A percentile compares a stretch with the other conserved stretches of the same genome.
Conservation (phyloP, 2,113 vertebrate species). For the Daubentonia madagascariensis region DNA sequence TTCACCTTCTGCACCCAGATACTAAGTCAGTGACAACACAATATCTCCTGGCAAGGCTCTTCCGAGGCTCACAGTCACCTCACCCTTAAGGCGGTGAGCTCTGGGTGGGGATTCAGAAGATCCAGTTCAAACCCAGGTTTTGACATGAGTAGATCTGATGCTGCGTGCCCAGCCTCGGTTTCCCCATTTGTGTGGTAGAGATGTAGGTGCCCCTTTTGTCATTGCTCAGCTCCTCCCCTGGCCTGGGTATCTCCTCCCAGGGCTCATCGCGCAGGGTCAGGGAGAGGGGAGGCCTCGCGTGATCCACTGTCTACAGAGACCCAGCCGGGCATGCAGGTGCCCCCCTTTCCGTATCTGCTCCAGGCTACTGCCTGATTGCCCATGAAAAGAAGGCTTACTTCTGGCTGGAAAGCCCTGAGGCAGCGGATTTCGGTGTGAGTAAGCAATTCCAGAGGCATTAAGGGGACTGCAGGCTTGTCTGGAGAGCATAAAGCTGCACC, state of each 20-base stretch:
- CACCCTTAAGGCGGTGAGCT: background rate
- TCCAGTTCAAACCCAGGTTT: background rate
- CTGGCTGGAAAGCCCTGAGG: conserved; percentile 74
- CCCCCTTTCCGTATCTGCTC: background rate
- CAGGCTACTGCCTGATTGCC: conserved; percentile 61
- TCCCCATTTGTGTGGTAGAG: background rate
- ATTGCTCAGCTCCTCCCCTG: background rate
- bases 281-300: background rate
- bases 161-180: background rate
- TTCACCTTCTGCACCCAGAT: fast-evolving
- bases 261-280: background rate
- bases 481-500: background rate
- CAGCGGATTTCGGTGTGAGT: conserved; percentile 69
- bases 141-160: background rate
- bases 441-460: conserved; percentile 44
- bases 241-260: background rate
- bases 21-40: no score
- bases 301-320: conserved; percentile 42
- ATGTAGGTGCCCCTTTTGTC: background rate
- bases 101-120: no score
- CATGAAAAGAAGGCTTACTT: conserved; percentile 80
- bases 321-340: background rate
- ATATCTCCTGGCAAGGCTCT: fast-evolving
- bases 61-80: fast-evolving
- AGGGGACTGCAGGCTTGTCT: conserved; percentile 11